Evolutionary conservation across 2,888 invertebrate species (phyloP).

Genomic region (Netelia fuscicornis): DNA sequence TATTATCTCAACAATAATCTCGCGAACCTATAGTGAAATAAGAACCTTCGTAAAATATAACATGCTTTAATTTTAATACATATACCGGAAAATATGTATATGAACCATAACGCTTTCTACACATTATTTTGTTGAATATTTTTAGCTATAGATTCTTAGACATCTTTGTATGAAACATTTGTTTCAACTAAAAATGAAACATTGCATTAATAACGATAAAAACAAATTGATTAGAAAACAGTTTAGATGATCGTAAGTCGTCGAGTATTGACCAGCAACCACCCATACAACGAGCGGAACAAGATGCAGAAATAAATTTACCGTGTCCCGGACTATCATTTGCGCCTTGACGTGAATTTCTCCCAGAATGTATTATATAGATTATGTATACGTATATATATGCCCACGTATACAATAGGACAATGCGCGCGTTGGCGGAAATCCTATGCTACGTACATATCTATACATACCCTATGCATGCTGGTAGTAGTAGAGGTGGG

Average conservation of each 20-base stretch:
- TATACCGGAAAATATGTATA: too few relatives aligned
- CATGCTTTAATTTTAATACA: too few relatives aligned
- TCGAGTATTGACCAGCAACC: too few relatives aligned
- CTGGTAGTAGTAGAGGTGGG: slow-evolving; percentile 73
- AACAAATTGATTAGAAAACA: neutral
- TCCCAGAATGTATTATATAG: slow-evolving; percentile 43
- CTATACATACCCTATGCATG: slow-evolving; percentile 57
- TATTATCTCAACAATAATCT: too few relatives aligned
- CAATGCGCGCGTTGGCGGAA: slow-evolving; percentile 30
- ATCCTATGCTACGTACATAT: slow-evolving; percentile 51
- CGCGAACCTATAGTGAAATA: too few relatives aligned
- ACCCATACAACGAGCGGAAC: neutral
- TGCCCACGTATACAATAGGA: slow-evolving; percentile 6
- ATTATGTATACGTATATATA: slow-evolving; percentile 30
- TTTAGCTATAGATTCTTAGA: too few relatives aligned
- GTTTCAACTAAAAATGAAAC: neutral
- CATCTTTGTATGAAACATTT: too few relatives aligned
- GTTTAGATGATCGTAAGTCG: neutral
- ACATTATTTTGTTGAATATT: too few relatives aligned
- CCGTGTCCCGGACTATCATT: slow-evolving; percentile 49
- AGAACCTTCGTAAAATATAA: too few relatives aligned
- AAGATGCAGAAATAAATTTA: slow-evolving; percentile 34
- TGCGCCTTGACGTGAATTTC: slow-evolving; percentile 48
- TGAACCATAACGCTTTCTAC: too few relatives aligned
- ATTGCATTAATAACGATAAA: neutral